These are phyloP conservation scores for Carcina quercana DNA, from an alignment of 2,888 invertebrate genomes.

Conservation along the genomic window DNA sequence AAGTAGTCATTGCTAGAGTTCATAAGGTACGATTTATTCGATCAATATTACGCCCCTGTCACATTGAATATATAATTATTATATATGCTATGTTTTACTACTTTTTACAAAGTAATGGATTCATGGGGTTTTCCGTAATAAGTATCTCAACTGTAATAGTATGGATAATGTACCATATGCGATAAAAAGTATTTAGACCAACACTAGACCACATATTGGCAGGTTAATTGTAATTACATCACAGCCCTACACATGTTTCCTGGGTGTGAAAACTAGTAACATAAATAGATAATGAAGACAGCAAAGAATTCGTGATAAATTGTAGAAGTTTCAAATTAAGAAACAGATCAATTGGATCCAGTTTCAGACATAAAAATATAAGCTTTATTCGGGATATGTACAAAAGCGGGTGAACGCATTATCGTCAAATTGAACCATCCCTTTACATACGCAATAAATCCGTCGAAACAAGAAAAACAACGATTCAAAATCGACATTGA, in stretches of 20 bases:
- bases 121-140: neutral
- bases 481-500: slow-evolving; percentile 40
- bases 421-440: slow-evolving; percentile 44
- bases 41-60: neutral
- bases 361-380: neutral
- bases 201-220: no score
- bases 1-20: neutral
- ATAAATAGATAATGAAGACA: no score
- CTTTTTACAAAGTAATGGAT: neutral
- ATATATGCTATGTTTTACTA: neutral
- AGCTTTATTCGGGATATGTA: neutral
- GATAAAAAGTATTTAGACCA: no score
- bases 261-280: no score
- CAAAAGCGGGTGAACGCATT: neutral
- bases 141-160: neutral
- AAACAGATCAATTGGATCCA: neutral
- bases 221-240: no score
- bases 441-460: slow-evolving; percentile 35
- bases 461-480: slow-evolving; percentile 34
- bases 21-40: neutral
- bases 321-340: neutral
- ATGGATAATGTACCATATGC: neutral
- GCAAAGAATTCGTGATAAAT: no score
- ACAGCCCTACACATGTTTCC: neutral
- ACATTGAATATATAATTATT: neutral